Conservation (phyloP, 1,140 invertebrate genomes). For the Helicoverpa armigera region DNA sequence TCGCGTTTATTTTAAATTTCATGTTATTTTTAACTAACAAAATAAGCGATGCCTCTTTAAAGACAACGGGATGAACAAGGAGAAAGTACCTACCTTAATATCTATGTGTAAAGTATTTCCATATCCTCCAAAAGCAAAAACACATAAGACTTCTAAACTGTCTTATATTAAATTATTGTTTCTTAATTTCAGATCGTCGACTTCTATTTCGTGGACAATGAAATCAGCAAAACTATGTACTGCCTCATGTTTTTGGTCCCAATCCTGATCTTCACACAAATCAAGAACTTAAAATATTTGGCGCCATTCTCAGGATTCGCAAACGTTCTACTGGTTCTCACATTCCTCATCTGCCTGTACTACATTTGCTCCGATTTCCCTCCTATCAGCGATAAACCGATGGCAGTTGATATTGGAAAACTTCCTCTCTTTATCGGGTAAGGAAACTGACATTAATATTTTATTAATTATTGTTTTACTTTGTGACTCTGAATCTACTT, state of each 20-base stretch:
- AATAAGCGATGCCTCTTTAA: too few species aligned
- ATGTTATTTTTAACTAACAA: neutral
- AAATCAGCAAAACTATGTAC: conserved; percentile 82
- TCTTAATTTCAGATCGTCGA: conserved; percentile 88
- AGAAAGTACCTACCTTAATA: too few species aligned
- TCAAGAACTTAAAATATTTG: conserved; percentile 90
- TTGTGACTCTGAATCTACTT: too few species aligned
- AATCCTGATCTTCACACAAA: conserved; percentile 88
- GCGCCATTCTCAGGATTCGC: conserved; percentile 92
- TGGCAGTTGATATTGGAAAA: conserved; percentile 82
- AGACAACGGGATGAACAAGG: too few species aligned
- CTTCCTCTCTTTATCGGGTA: conserved; percentile 90
- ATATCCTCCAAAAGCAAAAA: too few species aligned
- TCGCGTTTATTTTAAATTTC: neutral
- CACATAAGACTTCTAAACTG: too few species aligned
- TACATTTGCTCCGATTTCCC: conserved; percentile 89
- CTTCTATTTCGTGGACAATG: conserved; percentile 69
- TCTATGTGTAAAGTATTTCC: too few species aligned
- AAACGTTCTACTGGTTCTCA: conserved; percentile 89
- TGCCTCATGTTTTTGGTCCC: conserved; percentile 88
- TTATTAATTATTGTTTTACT: too few species aligned
- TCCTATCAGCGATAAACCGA: conserved; percentile 81
- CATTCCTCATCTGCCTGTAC: conserved; percentile 91
- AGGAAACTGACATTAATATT: conserved; percentile 52
- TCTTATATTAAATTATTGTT: too few species aligned